A percentile compares a stretch with the other conserved stretches of the same genome.
These are phyloP conservation scores for Oostethus manadensis DNA, from an alignment of 2,113 vertebrate genomes.

Conservation along the genomic window DNA sequence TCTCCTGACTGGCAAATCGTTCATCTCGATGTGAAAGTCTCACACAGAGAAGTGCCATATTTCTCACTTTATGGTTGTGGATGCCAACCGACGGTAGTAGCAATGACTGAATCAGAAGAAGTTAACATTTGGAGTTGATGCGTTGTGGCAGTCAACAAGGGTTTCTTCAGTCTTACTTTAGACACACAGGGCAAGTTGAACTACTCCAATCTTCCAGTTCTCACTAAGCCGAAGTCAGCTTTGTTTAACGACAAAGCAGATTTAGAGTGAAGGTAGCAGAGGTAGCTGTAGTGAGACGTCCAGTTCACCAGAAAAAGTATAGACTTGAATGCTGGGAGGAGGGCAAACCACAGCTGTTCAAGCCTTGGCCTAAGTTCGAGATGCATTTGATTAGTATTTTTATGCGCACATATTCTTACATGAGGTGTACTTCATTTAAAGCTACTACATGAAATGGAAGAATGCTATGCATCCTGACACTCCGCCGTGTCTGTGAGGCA, in stretches of 20 bases:
- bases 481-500: too few species aligned
- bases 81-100: constrained; percentile 50
- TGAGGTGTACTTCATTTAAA: too few species aligned
- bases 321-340: constrained; percentile 17
- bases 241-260: constrained; percentile 35
- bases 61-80: constrained; percentile 60
- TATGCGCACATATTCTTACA: too few species aligned
- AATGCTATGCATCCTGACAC: too few species aligned
- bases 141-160: constrained; percentile 68
- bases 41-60: constrained; percentile 59
- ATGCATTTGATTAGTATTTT: too few species aligned
- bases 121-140: constrained; percentile 69
- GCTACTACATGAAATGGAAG: too few species aligned
- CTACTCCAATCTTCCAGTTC: constrained; percentile 39
- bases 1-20: constrained; percentile 66
- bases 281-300: constrained; percentile 4
- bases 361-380: too few species aligned
- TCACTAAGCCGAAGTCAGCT: constrained; percentile 39
- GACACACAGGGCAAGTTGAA: constrained; percentile 45
- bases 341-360: constrained; percentile 9
- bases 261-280: constrained; percentile 22
- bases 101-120: constrained; percentile 62
- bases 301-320: constrained; percentile 17
- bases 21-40: constrained; percentile 65
- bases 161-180: constrained; percentile 61